Evolutionary conservation across 1,140 invertebrate genomes (phyloP), one percentile per base, ranked within the genome.

Genomic region (Meteorus sp.): DNA sequence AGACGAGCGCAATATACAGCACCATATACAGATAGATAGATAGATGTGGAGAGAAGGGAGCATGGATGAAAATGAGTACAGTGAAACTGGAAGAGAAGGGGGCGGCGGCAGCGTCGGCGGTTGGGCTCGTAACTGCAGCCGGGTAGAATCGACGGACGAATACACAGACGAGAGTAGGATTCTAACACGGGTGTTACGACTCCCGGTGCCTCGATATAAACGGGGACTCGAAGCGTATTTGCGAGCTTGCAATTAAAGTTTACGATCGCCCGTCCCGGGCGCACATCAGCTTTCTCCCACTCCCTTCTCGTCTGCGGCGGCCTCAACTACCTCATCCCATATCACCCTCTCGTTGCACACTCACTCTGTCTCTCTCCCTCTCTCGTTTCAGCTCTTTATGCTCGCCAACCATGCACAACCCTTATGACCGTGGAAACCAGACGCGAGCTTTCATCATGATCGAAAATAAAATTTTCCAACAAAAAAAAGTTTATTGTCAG

Each of bases 171-270:
- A 59, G 51, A 54, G 31, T 27, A 41, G 29, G 22, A n/a, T n/a
- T n/a, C n/a, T n/a, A 11, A 27, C 22, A 15, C 15, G 51, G 47
- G 55, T 47, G 62, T 63, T 63, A 63, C 58, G 57, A 60, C 62
- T 63, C 55, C 48, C 47, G 50, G 54, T 60, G 53, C 57, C 56
- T 60, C 47, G 57, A 65, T 61, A 62, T 65, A 61, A 65, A 62
- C 60, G 60, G 54, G 50, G 50, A 59, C 60, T 61, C 55, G 56
- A 58, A 59, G 50, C 60, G 63, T 61, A 65, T 65, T 61, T 61
- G 59, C 62, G 62, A 64, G 53, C 60, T 55, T 67, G 74, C 77
- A 78, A 79, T 79, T 79, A 79, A 79, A 74, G 76, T 79, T 79
- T 78, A 79, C 67, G 74, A 66, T 37, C 65, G 66, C 62, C 68